Evolutionary conservation across 2,888 invertebrate species (phyloP), one percentile per base, ranked within the genome.

Genomic region (Podotricha telesiphe): DNA sequence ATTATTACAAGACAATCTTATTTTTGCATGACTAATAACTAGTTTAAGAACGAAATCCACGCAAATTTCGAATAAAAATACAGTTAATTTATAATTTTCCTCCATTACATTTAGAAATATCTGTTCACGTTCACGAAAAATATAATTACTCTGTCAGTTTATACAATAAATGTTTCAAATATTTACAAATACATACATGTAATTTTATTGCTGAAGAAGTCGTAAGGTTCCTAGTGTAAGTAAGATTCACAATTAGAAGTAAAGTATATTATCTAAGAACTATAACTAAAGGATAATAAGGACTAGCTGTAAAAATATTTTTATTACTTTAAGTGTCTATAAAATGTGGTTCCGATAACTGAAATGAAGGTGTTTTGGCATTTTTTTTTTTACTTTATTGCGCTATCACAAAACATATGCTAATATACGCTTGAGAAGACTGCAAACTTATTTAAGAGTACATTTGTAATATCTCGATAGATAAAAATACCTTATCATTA

Each of bases 201-300:
- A 81, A 84, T 89, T 89, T 91, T 91, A 92, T 93, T 93, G 91
- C 91, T 93, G 91, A 87, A 88, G 86, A 87, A 90, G 86, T 88
- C 84, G 79, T 86, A 83, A 84, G 83, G 81, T 85, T 87, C 78
- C 84, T 89, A 87, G 81, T 82, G 80, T 84, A 81, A 85, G 80
- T 84, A 76, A 82, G 80, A 80, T 84, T 78, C 79, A 80, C 79
- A 79, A 84, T 85, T 77, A 82, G 84, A 53, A 82, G 80, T 86
- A 85, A 87, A 87, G 83, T 86, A 87, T 85, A 82, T 79, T 85
- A 66, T 79, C 86, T 89, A 89, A 82, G 78, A 81, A 82, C 87
- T 88, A 89, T 70, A 88, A 86, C 82, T 87, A 89, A 90, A 90
- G 77, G 74, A 80, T 88, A 82, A 86, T 86, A 90, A 81, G 86